phyloP scores from a whole-genome alignment of 2,888 invertebrate species.

The Thumatha senex region DNA sequence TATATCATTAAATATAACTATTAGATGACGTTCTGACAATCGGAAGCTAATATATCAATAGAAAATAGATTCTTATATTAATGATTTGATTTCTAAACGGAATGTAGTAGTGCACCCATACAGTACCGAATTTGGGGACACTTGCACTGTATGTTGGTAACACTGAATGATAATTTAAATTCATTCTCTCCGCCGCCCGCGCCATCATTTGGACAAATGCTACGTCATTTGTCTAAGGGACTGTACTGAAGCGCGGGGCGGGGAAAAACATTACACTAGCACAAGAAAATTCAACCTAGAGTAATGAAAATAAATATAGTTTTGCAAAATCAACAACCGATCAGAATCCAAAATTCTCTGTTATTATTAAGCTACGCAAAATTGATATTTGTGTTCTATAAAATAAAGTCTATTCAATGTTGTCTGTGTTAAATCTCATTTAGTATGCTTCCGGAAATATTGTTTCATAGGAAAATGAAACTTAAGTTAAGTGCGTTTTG shows the following conservation, averaged over 20 bases:
- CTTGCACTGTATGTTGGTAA: constrained; percentile 75
- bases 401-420: constrained; percentile 57
- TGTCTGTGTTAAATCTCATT: constrained; percentile 61
- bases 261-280: constrained; percentile 37
- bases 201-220: constrained; percentile 85
- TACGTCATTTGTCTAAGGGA: constrained; percentile 82
- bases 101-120: constrained; percentile 48
- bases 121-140: constrained; percentile 68
- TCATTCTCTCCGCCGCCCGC: constrained; percentile 84
- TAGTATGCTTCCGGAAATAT: constrained; percentile 74
- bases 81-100: constrained; percentile 33
- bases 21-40: no score
- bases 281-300: constrained; percentile 51
- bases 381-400: constrained; percentile 49
- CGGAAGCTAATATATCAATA: constrained; percentile 9
- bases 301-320: constrained; percentile 39
- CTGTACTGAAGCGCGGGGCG: constrained; percentile 59
- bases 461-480: constrained; percentile 68
- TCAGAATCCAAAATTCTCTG: constrained; percentile 75
- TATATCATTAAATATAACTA: no score
- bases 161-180: constrained; percentile 85
- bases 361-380: constrained; percentile 52
- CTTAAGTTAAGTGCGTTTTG: constrained; percentile 53
- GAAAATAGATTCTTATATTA: constrained; percentile 37
- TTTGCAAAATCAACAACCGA: constrained; percentile 46